phyloP scores from a whole-genome alignment of 2,888 invertebrate species.

The Ichneumon xanthorius region DNA sequence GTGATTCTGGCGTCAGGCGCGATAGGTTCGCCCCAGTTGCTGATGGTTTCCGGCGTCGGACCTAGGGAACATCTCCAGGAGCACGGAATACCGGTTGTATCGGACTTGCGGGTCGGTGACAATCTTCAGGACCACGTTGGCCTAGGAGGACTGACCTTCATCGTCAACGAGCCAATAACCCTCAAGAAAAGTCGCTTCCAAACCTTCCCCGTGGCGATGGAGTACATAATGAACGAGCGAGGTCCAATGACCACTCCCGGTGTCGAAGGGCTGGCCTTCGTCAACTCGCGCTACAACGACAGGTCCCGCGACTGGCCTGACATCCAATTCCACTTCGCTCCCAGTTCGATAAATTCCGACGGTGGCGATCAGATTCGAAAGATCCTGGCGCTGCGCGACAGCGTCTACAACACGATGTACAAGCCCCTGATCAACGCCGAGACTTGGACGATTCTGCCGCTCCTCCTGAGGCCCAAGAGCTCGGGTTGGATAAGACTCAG shows the following conservation, averaged over 20 bases:
- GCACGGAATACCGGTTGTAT: constrained; percentile 90
- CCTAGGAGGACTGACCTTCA: constrained; percentile 93
- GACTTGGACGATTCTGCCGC: constrained; percentile 93
- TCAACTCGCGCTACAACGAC: constrained; percentile 95
- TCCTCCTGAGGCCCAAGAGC: constrained; percentile 94
- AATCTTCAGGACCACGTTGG: constrained; percentile 96
- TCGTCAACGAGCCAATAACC: constrained; percentile 92
- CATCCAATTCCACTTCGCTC: constrained; percentile 94
- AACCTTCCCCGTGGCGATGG: constrained; percentile 91
- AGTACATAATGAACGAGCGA: constrained; percentile 92
- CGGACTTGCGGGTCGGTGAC: constrained; percentile 92
- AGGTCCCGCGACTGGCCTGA: constrained; percentile 92
- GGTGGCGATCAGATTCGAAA: constrained; percentile 92
- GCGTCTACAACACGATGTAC: constrained; percentile 94
- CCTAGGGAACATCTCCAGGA: constrained; percentile 91
- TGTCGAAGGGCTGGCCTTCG: constrained; percentile 94
- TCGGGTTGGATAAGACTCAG: constrained; percentile 94
- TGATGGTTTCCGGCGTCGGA: constrained; percentile 96
- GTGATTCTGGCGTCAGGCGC: constrained; percentile 95
- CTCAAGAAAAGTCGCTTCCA: constrained; percentile 92
- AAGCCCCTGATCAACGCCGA: constrained; percentile 92
- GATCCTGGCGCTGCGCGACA: constrained; percentile 91
- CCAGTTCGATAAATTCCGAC: constrained; percentile 94
- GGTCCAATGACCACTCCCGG: constrained; percentile 94
- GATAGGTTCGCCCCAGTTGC: constrained; percentile 94